phyloP scores from a whole-genome alignment of 1,140 invertebrate genomes.

The Brachionus manjavacas region DNA sequence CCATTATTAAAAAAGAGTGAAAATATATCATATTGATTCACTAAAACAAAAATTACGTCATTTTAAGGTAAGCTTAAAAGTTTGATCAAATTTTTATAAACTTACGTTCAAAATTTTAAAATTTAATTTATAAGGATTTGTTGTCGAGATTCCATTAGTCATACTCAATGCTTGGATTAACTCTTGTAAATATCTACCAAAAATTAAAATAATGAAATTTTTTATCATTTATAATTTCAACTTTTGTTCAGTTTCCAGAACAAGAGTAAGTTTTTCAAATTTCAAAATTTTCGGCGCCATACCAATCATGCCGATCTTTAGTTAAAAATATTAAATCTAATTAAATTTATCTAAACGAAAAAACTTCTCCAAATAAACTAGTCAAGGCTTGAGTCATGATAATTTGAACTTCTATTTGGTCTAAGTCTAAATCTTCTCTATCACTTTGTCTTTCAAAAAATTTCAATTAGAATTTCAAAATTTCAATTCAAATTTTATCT shows the following conservation, averaged over 20 bases:
- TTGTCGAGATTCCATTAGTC: constrained; percentile 1
- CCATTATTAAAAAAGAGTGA: neutral
- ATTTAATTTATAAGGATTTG: neutral
- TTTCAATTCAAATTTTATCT: neutral
- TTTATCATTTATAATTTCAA: neutral
- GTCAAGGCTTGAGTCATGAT: neutral
- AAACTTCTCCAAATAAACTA: constrained; percentile 20
- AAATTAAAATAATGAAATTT: neutral
- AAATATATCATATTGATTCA: too few species aligned
- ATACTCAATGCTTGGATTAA: constrained; percentile 15
- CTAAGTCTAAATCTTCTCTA: neutral
- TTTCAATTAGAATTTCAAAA: neutral
- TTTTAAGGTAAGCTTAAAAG: neutral
- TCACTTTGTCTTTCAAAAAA: neutral
- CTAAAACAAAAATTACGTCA: too few species aligned
- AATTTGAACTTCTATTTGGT: neutral
- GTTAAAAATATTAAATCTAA: neutral
- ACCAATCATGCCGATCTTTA: neutral
- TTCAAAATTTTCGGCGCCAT: neutral
- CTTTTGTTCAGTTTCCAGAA: constrained; percentile 1
- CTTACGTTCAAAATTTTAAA: constrained; percentile 25
- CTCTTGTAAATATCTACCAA: neutral
- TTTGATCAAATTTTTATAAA: neutral
- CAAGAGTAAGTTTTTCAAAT: neutral
- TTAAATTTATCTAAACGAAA: neutral